These are phyloP conservation scores for Dolichomitus sp. DNA, from an alignment of 2,888 invertebrate species.

Conservation along the genomic window DNA sequence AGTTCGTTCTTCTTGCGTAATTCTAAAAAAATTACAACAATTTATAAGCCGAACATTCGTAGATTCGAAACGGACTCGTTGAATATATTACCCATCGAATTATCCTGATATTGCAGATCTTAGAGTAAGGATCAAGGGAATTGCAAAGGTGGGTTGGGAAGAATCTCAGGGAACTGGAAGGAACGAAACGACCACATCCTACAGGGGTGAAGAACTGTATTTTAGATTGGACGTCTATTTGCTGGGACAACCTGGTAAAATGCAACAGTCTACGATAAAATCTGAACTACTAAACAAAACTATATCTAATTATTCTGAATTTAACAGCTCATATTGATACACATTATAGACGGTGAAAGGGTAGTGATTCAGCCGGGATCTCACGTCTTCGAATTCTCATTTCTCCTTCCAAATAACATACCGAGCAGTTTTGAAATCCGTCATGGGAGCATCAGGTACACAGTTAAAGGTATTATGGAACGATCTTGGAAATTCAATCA, in stretches of 20 bases:
- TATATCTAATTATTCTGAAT: too few relatives aligned
- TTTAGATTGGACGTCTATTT: slow-evolving; percentile 91
- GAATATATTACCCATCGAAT: not conserved
- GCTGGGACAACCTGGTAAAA: slow-evolving; percentile 88
- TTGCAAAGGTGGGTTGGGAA: slow-evolving; percentile 27
- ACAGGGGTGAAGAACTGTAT: slow-evolving; percentile 91
- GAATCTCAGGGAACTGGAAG: slow-evolving; percentile 31
- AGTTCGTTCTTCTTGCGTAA: too few relatives aligned
- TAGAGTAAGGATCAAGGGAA: slow-evolving; percentile 87
- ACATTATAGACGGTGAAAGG: slow-evolving; percentile 87
- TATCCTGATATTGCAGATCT: slow-evolving; percentile 88
- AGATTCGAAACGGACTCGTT: not conserved
- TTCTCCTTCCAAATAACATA: slow-evolving; percentile 90
- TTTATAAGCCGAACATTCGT: not conserved
- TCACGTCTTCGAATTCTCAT: slow-evolving; percentile 92
- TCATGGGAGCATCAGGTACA: slow-evolving; percentile 92
- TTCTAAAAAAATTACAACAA: not conserved
- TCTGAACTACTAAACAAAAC: not conserved
- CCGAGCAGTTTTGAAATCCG: slow-evolving; percentile 92
- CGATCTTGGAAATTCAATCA: slow-evolving; percentile 94
- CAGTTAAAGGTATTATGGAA: slow-evolving; percentile 92
- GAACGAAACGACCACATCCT: slow-evolving; percentile 72
- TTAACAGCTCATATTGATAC: not conserved
- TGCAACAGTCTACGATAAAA: slow-evolving; percentile 6
- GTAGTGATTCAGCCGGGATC: slow-evolving; percentile 90